Conservation (phyloP, 2,113 vertebrate genomes). For the Cryptomyrus ogoouensis region DNA sequence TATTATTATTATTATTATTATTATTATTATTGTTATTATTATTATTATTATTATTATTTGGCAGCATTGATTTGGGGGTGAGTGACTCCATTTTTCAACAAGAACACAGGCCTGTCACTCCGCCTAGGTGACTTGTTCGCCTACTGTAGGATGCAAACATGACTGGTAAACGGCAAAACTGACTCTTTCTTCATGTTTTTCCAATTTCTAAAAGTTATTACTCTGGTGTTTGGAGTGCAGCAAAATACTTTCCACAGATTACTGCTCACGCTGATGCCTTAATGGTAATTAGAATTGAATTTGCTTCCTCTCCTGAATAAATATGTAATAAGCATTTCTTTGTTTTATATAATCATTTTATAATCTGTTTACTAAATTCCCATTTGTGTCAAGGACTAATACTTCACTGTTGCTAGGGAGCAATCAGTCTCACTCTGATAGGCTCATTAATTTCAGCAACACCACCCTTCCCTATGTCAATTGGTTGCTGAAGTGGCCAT, state of each 20-base stretch:
- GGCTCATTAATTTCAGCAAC: not conserved
- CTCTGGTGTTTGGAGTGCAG: not conserved
- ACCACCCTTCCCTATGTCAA: not conserved
- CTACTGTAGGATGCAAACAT: not conserved
- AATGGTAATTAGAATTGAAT: slow-evolving; percentile 3
- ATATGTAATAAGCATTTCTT: not conserved
- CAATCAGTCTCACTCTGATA: not conserved
- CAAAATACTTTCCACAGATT: not conserved
- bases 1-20: not conserved
- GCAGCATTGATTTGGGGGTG: not conserved
- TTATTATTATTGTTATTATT: not conserved
- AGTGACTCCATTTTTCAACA: not conserved
- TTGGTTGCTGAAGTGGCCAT: not conserved
- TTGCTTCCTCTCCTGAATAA: not conserved
- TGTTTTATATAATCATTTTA: slow-evolving; percentile 5
- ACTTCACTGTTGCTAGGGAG: not conserved
- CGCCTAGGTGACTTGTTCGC: not conserved
- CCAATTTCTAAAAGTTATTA: not conserved
- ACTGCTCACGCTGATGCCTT: not conserved
- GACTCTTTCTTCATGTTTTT: not conserved
- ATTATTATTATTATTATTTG: not conserved
- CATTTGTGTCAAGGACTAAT: not conserved
- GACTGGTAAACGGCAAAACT: not conserved
- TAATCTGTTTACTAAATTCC: not conserved
- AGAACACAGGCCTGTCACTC: not conserved